phyloP scores from a whole-genome alignment of 2,113 vertebrate genomes.

The Solenodon paradoxus region DNA sequence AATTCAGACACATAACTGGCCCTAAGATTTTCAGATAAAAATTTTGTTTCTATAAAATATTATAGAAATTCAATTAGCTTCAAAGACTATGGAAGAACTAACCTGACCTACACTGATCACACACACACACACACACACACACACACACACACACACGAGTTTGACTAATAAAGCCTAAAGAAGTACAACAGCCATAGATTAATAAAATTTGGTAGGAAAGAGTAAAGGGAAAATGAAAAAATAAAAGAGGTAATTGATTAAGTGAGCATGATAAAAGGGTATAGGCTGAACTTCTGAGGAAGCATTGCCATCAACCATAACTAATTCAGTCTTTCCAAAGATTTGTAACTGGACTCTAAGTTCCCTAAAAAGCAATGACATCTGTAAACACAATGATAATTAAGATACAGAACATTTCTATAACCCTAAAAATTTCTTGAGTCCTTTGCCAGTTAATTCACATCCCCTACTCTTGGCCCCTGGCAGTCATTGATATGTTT shows the following conservation, averaged over 20 bases:
- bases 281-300: not conserved
- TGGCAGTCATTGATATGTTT: not conserved
- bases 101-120: too few relatives aligned
- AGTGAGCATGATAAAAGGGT: not conserved
- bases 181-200: not conserved
- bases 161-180: not conserved
- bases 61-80: not conserved
- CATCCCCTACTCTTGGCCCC: not conserved
- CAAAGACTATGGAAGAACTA: too few relatives aligned
- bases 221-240: not conserved
- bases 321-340: not conserved
- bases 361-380: too few relatives aligned
- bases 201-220: not conserved
- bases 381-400: not conserved
- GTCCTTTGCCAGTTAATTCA: not conserved
- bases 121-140: not conserved
- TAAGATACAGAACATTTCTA: not conserved
- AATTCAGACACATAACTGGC: not conserved
- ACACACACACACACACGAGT: not conserved
- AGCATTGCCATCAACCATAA: not conserved
- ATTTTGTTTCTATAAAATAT: not conserved
- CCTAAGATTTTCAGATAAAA: not conserved
- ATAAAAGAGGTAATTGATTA: not conserved
- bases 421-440: not conserved
- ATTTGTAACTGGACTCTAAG: too few relatives aligned